Base-by-base conservation (phyloP, 2,888 invertebrate species). In the Meliscaeva auricollis region DNA sequence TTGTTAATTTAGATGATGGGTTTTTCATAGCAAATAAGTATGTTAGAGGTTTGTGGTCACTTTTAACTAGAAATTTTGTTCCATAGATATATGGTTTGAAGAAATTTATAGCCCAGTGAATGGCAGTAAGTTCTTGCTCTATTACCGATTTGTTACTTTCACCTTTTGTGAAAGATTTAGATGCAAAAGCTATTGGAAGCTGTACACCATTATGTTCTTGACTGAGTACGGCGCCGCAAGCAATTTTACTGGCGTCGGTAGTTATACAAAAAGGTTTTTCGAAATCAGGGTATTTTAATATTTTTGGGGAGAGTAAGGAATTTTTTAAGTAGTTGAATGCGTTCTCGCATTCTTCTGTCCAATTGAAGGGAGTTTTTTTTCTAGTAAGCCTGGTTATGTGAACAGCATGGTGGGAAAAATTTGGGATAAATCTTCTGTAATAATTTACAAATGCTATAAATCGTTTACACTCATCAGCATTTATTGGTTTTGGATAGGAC, bases 71-170 rank as follows among this genome's bases (percentile, higher is more conserved):
- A 77, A 88, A 88, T 64, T 75, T 35, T 32, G 44, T 83, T n/a
- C 79, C 87, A 44, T 84, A 84, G 9, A 87, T 54, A 30, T 84
- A 87, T 78, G 82, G 80, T 48, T 50, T 35, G 70, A 88, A 89
- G 44, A 88, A 66, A 35, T 76, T 88, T n/a, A 89, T 88, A 15
- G 87, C 87, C 82, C 74, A 88, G 52, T 87, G 77, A 64, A 87
- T 83, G 1, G 88, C 88, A 58, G 89, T 69, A 4, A 88, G 70
- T 56, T 89, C 88, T 46, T 88, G 87, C 62, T 89, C 88, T 8
- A 88, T 88, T 9, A 83, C 87, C 2, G 84, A 77, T 68, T 88
- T 89, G 44, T 87, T 87, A 5, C 15, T 73, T 69, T 88, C 88
- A 15, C 85, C 87, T 77, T 88, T 88, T 35, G 87, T 88, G 30